A percentile compares a stretch with the other conserved stretches of the same genome.
Conservation (phyloP, 1,140 invertebrate species). For the Drosophila mayri region DNA sequence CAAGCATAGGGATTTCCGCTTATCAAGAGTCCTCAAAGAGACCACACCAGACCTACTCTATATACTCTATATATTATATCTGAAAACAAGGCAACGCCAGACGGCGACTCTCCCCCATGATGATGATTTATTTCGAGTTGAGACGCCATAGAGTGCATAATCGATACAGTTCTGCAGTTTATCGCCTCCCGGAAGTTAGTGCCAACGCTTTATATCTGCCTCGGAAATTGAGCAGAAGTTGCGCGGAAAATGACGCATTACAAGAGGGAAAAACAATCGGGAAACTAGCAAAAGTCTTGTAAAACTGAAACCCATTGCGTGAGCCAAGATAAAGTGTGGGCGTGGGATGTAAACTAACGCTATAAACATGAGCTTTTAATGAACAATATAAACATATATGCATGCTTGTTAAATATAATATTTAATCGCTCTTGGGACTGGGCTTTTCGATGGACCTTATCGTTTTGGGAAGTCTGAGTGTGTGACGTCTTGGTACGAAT, state of each 20-base stretch:
- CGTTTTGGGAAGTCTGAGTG: conserved; percentile 19
- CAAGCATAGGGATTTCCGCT: conserved; percentile 34
- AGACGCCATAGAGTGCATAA: conserved; percentile 35
- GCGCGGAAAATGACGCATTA: conserved; percentile 70
- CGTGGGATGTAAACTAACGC: conserved; percentile 17
- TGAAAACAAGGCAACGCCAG: conserved; percentile 7
- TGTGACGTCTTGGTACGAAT: conserved; percentile 29
- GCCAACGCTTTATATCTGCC: not conserved
- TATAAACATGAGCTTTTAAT: conserved; percentile 14
- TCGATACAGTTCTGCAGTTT: conserved; percentile 49
- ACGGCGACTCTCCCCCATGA: conserved; percentile 2
- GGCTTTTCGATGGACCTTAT: conserved; percentile 22
- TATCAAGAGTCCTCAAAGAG: conserved; percentile 47
- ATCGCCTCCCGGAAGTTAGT: conserved; percentile 46
- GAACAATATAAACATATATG: conserved; percentile 12
- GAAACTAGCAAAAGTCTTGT: conserved; percentile 46
- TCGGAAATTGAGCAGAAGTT: conserved; percentile 37
- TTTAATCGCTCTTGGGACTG: conserved; percentile 12
- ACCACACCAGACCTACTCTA: conserved; percentile 1
- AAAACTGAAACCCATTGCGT: conserved; percentile 61
- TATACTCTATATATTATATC: not conserved
- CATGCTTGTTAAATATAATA: too few relatives aligned
- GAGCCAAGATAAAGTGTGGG: conserved; percentile 44
- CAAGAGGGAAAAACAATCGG: conserved; percentile 35
- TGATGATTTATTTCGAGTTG: conserved; percentile 29